Evolutionary conservation across 2,888 invertebrate species (phyloP).

Genomic region (Meteorus colon): DNA sequence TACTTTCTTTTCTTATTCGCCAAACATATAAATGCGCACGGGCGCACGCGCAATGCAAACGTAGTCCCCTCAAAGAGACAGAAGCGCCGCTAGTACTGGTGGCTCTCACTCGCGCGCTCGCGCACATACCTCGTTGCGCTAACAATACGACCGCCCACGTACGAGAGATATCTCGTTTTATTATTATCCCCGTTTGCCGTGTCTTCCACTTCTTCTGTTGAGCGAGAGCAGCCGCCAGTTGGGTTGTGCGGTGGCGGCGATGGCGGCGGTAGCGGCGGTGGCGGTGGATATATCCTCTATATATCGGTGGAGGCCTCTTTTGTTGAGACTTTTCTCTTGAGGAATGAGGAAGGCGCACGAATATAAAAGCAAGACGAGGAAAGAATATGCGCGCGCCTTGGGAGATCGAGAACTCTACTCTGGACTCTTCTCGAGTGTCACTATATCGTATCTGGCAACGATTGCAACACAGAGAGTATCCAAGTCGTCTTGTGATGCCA

Average conservation of each 20-base stretch:
- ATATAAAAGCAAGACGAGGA: slow-evolving; percentile 9
- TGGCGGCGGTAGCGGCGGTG: too few relatives aligned
- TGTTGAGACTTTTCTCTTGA: slow-evolving; percentile 27
- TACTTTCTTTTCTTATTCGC: background rate
- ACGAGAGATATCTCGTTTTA: slow-evolving; percentile 70
- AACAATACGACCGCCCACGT: slow-evolving; percentile 72
- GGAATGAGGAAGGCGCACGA: slow-evolving; percentile 37
- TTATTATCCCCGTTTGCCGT: slow-evolving; percentile 64
- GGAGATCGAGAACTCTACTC: slow-evolving; percentile 43
- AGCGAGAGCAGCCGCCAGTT: slow-evolving; percentile 44
- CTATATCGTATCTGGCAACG: slow-evolving; percentile 1
- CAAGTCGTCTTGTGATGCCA: slow-evolving; percentile 4
- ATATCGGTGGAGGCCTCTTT: slow-evolving; percentile 19
- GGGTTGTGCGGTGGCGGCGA: slow-evolving; percentile 23
- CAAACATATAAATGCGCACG: background rate
- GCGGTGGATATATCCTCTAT: background rate
- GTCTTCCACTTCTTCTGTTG: slow-evolving; percentile 44
- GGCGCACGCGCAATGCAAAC: background rate
- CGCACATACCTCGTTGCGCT: slow-evolving; percentile 70
- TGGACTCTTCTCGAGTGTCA: slow-evolving; percentile 32
- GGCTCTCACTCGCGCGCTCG: slow-evolving; percentile 35
- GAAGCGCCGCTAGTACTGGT: slow-evolving; percentile 65
- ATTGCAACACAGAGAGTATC: background rate
- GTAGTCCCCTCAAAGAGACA: slow-evolving; percentile 49
- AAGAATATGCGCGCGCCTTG: slow-evolving; percentile 29